A percentile compares a stretch with the other conserved stretches of the same genome.
Conservation (phyloP, 2,888 invertebrate species). For the Exephanes ischioxanthus region DNA sequence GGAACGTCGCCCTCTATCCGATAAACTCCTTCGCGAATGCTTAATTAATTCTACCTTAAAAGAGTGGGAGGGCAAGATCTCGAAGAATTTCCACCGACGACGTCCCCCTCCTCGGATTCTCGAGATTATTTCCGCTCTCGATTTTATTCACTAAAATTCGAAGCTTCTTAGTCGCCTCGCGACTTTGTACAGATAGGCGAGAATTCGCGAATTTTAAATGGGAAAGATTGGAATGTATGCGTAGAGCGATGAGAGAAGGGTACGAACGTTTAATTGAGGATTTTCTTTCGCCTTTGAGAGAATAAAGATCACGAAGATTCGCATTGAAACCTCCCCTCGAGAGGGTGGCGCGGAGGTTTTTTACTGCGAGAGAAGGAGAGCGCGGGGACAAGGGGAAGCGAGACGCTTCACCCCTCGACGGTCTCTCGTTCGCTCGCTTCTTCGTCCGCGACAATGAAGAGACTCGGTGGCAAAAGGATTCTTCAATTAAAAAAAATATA, state of each 20-base stretch:
- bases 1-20: neutral
- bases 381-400: neutral
- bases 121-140: constrained; percentile 23
- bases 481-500: constrained; percentile 63
- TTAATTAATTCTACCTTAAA: constrained; percentile 67
- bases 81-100: constrained; percentile 1
- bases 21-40: constrained; percentile 53
- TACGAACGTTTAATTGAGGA: constrained; percentile 44
- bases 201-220: constrained; percentile 8
- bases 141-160: constrained; percentile 29
- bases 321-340: constrained; percentile 27
- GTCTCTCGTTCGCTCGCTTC: constrained; percentile 17
- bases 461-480: constrained; percentile 34
- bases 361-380: neutral
- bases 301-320: constrained; percentile 43
- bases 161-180: constrained; percentile 25
- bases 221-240: neutral
- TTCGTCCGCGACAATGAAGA: constrained; percentile 37
- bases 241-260: constrained; percentile 14
- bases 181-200: constrained; percentile 9
- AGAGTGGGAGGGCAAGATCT: constrained; percentile 43
- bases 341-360: constrained; percentile 23
- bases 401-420: neutral
- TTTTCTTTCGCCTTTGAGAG: constrained; percentile 38
- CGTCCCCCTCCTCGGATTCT: constrained; percentile 6